A percentile compares a stretch with the other conserved stretches of the same genome.
Evolutionary conservation across 2,797 vertebrate species (phyloP).

Genomic region (Carcharodon carcharias): DNA sequence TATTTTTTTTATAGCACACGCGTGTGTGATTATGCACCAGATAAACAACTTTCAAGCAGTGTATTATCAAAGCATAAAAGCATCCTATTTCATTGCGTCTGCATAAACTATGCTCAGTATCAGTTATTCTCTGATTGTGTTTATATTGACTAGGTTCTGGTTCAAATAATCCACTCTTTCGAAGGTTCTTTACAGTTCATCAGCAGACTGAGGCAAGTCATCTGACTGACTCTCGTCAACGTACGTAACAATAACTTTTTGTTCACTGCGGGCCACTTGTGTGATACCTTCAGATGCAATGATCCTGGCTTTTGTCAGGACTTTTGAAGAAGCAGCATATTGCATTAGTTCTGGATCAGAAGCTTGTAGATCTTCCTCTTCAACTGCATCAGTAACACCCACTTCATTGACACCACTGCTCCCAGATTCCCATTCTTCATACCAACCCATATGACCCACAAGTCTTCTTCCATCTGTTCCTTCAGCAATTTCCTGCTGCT

Average conservation of each 20-base stretch:
- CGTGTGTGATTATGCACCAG: background rate
- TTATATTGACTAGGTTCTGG: background rate
- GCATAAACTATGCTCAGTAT: background rate
- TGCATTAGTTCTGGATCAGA: conserved; percentile 44
- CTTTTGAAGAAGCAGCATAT: conserved; percentile 52
- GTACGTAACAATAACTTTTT: conserved; percentile 75
- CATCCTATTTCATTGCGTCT: background rate
- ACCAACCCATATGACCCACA: conserved; percentile 39
- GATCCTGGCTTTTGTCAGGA: conserved; percentile 57
- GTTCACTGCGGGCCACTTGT: conserved; percentile 66
- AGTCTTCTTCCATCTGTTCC: conserved; percentile 43
- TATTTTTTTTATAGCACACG: background rate
- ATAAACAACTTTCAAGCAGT: background rate
- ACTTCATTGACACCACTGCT: conserved; percentile 42
- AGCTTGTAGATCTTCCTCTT: conserved; percentile 41
- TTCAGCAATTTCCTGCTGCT: conserved; percentile 45
- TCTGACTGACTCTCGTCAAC: conserved; percentile 64
- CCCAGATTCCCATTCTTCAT: conserved; percentile 43
- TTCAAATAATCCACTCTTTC: background rate
- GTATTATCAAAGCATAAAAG: background rate
- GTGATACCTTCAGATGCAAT: conserved; percentile 52
- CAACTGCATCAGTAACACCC: conserved; percentile 31
- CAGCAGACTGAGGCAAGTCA: background rate
- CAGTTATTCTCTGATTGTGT: background rate
- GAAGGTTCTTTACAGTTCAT: background rate